Conservation (phyloP, 2,797 vertebrate genomes). For the Sebastiscus albofasciatus region DNA sequence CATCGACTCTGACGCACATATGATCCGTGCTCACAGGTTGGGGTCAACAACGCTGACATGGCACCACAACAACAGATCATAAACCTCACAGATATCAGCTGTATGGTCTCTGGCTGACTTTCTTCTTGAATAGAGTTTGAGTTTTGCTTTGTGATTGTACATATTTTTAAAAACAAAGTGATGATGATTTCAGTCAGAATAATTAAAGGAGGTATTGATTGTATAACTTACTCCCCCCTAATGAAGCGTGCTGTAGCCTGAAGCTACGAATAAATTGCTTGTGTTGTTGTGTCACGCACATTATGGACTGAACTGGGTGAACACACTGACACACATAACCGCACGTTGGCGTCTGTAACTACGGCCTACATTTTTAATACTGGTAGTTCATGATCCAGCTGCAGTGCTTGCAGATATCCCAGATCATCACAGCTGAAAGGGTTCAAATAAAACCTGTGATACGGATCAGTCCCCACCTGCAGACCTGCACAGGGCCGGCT, state of each 20-base stretch:
- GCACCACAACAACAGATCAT: neutral
- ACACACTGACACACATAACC: slow-evolving; percentile 56
- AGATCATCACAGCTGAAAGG: too few relatives aligned
- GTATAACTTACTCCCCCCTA: neutral
- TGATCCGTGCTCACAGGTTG: neutral
- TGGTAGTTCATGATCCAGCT: neutral
- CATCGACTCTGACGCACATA: slow-evolving; percentile 25
- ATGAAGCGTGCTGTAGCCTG: slow-evolving; percentile 46
- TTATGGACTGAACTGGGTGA: slow-evolving; percentile 24
- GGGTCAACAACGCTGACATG: neutral
- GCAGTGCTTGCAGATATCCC: neutral
- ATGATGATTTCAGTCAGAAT: neutral
- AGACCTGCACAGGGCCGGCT: neutral
- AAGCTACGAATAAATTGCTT: slow-evolving; percentile 40
- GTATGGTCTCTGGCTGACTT: neutral
- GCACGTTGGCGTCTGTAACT: neutral
- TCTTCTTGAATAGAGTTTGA: neutral
- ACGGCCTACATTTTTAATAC: neutral
- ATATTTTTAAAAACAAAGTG: neutral
- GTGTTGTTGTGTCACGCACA: slow-evolving; percentile 41
- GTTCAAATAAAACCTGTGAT: neutral
- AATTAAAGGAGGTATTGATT: slow-evolving; percentile 25
- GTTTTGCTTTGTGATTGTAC: neutral
- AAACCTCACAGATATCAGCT: neutral
- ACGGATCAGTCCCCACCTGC: neutral